phyloP scores from a whole-genome alignment of 2,888 invertebrate species.

The Limnephilus rhombicus region DNA sequence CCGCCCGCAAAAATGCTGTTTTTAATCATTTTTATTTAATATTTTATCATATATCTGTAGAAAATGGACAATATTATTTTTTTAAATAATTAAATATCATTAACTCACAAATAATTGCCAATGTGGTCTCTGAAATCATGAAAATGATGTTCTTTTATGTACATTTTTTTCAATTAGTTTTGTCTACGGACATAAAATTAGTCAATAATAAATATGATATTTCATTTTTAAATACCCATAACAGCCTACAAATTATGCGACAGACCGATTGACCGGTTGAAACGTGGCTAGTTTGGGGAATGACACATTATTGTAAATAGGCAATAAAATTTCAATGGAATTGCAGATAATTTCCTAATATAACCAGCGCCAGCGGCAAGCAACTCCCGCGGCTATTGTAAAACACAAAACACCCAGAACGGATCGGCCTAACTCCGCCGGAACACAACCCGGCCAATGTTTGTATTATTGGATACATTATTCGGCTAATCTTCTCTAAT shows the following conservation, averaged over 20 bases:
- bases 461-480: slow-evolving; percentile 62
- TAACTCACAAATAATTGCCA: too few species aligned
- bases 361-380: neutral
- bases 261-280: neutral
- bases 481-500: slow-evolving; percentile 63
- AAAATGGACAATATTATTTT: too few species aligned
- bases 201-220: too few species aligned
- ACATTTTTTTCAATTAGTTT: too few species aligned
- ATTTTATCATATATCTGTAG: too few species aligned
- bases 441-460: slow-evolving; percentile 53
- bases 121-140: too few species aligned
- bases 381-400: slow-evolving; percentile 54
- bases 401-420: slow-evolving; percentile 20
- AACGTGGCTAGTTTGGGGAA: neutral
- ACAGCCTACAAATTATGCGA: neutral
- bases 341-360: neutral
- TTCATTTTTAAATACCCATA: neutral
- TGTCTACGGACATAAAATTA: too few species aligned
- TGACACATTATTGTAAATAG: neutral
- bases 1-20: too few species aligned
- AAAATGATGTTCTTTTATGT: too few species aligned
- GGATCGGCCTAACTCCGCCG: slow-evolving; percentile 29
- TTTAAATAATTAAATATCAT: too few species aligned
- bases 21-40: too few species aligned
- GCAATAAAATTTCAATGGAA: neutral